Conservation (phyloP, 64 coral and sea anemone genomes). For the Anthopleura sola region DNA sequence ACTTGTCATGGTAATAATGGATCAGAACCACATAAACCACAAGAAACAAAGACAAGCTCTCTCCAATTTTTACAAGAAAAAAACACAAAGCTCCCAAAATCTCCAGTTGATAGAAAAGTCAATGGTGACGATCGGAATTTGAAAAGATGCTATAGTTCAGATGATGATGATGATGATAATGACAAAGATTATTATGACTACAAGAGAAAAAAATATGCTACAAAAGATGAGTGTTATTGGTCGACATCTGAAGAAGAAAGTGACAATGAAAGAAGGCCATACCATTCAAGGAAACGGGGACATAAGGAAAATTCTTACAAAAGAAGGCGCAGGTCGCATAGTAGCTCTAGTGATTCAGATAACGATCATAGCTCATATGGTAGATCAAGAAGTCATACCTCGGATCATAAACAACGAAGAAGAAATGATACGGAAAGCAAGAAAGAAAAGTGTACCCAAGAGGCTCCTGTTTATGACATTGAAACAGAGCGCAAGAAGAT, state of each 20-base stretch:
- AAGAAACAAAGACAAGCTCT: neutral
- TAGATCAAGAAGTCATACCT: slow-evolving; percentile 2
- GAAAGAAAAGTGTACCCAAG: neutral
- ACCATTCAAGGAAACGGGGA: neutral
- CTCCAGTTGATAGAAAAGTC: neutral
- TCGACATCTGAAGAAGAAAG: slow-evolving; percentile 38
- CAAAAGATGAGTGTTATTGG: slow-evolving; percentile 39
- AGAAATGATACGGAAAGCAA: neutral
- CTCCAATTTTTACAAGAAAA: neutral
- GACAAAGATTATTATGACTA: neutral
- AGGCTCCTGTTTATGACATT: slow-evolving; percentile 55
- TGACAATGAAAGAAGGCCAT: neutral
- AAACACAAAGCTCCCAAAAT: neutral
- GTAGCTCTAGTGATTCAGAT: neutral
- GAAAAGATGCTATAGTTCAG: slow-evolving; percentile 26
- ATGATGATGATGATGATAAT: slow-evolving; percentile 1
- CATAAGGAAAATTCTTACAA: neutral
- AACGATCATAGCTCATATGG: slow-evolving; percentile 10
- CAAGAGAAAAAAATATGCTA: neutral
- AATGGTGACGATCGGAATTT: neutral
- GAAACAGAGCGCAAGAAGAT: slow-evolving; percentile 81
- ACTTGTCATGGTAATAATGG: neutral
- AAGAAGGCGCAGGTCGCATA: neutral
- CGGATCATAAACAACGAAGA: neutral
- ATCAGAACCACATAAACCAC: neutral